Percentiles rank a stretch among this genome's conserved stretches.
Conservation (phyloP, 1,140 invertebrate genomes). For the Heliothis subflexa region DNA sequence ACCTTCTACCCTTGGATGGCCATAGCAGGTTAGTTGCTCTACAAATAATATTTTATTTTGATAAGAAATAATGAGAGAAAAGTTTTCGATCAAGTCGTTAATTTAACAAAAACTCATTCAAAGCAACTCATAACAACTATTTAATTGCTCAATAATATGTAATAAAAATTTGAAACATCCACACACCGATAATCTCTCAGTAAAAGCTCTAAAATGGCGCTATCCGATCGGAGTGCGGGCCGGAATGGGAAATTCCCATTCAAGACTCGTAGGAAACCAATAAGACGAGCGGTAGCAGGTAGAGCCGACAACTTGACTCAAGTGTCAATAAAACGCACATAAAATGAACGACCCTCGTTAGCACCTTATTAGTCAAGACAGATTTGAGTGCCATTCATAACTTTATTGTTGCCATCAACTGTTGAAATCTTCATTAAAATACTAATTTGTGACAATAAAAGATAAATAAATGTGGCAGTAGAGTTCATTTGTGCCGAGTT, state of each 20-base stretch:
- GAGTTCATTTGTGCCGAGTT: constrained; percentile 34
- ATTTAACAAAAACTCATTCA: constrained; percentile 35
- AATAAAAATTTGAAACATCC: constrained; percentile 45
- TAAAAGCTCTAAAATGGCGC: constrained; percentile 61
- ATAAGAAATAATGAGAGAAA: not conserved
- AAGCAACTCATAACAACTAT: constrained; percentile 18
- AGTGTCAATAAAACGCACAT: constrained; percentile 80
- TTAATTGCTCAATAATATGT: constrained; percentile 49
- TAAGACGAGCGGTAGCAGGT: constrained; percentile 69
- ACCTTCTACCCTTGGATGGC: constrained; percentile 99
- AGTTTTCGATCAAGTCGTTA: constrained; percentile 22
- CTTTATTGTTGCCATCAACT: constrained; percentile 67
- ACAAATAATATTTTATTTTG: constrained; percentile 6
- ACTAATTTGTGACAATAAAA: constrained; percentile 54
- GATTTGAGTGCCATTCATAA: constrained; percentile 73
- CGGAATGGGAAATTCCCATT: constrained; percentile 47
- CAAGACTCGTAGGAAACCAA: constrained; percentile 68
- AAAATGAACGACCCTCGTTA: constrained; percentile 80
- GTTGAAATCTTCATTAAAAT: constrained; percentile 48
- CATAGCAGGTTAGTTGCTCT: constrained; percentile 95
- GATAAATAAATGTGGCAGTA: constrained; percentile 40
- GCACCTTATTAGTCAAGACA: constrained; percentile 78
- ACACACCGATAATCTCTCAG: constrained; percentile 8
- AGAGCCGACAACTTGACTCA: constrained; percentile 60
- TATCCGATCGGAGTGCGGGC: constrained; percentile 29